phyloP scores from a whole-genome alignment of 2,888 invertebrate species.

The Odontocolon sp. region DNA sequence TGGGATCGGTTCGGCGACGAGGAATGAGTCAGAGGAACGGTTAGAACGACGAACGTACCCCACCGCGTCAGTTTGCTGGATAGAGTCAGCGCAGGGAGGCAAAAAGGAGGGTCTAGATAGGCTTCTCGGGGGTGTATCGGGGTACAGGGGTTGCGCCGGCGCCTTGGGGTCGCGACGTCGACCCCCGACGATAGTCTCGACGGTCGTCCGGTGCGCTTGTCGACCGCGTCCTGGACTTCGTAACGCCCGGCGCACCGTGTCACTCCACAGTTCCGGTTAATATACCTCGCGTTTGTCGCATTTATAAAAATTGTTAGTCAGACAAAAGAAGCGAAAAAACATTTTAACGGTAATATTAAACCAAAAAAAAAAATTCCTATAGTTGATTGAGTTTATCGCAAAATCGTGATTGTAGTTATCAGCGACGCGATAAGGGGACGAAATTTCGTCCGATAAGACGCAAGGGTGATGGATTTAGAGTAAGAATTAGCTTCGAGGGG shows the following conservation, averaged over 20 bases:
- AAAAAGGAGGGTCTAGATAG: slow-evolving; percentile 23
- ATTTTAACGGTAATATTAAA: neutral
- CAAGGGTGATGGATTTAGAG: neutral
- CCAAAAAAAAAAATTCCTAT: neutral
- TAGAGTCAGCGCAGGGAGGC: slow-evolving; percentile 26
- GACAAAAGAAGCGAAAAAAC: neutral
- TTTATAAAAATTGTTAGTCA: slow-evolving; percentile 11
- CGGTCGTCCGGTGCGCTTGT: slow-evolving; percentile 58
- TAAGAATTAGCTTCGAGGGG: neutral
- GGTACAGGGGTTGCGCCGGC: slow-evolving; percentile 63
- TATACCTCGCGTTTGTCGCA: slow-evolving; percentile 50
- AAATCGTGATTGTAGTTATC: neutral
- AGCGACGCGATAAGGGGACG: neutral
- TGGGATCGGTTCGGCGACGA: slow-evolving; percentile 29
- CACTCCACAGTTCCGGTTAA: slow-evolving; percentile 47
- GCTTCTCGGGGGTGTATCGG: neutral
- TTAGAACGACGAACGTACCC: slow-evolving; percentile 78
- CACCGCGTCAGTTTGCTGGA: slow-evolving; percentile 77
- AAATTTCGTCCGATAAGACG: neutral
- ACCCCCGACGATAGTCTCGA: slow-evolving; percentile 47
- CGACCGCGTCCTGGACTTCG: slow-evolving; percentile 59
- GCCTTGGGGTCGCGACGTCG: slow-evolving; percentile 60
- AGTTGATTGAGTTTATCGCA: neutral
- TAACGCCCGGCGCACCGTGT: slow-evolving; percentile 47
- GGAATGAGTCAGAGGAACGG: slow-evolving; percentile 50